Evolutionary conservation across 2,888 invertebrate genomes (phyloP).

Genomic region (Drosophila leonis): DNA sequence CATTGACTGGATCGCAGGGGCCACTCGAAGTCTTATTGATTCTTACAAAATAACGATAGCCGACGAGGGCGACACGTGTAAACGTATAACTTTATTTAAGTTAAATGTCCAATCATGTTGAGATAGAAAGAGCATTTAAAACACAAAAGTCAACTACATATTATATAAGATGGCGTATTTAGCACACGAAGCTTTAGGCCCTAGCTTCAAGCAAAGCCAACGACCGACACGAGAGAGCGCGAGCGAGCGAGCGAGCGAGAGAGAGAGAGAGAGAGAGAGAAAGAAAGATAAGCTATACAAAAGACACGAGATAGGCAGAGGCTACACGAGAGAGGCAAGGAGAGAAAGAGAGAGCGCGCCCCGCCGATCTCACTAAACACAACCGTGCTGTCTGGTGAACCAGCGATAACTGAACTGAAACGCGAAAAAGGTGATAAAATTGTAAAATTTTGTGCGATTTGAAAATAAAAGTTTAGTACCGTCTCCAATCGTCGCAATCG

Average conservation of each 20-base stretch:
- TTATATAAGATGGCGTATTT: conserved; percentile 69
- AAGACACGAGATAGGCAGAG: conserved; percentile 2
- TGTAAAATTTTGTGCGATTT: conserved; percentile 67
- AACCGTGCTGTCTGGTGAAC: conserved; percentile 67
- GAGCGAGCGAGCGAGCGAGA: conserved; percentile 35
- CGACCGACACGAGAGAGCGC: conserved; percentile 40
- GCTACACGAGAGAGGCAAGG: conserved; percentile 12
- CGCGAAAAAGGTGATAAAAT: conserved; percentile 70
- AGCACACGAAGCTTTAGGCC: conserved; percentile 54
- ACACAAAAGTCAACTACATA: conserved; percentile 56
- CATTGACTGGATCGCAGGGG: conserved; percentile 31
- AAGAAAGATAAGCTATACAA: conserved; percentile 22
- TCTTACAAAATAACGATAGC: background rate
- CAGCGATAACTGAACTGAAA: conserved; percentile 71
- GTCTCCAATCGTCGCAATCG: conserved; percentile 44
- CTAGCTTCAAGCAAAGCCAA: conserved; percentile 49
- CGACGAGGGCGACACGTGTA: background rate
- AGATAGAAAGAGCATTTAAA: conserved; percentile 36
- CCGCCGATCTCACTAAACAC: conserved; percentile 49
- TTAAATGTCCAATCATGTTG: conserved; percentile 54
- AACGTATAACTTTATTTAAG: background rate
- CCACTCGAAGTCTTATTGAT: conserved; percentile 19
- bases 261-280: conserved; percentile 28
- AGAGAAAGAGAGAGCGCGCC: conserved; percentile 27
- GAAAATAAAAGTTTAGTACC: conserved; percentile 66